These are phyloP conservation scores for Nezara viridula DNA, from an alignment of 2,888 invertebrate genomes.

Conservation along the genomic window DNA sequence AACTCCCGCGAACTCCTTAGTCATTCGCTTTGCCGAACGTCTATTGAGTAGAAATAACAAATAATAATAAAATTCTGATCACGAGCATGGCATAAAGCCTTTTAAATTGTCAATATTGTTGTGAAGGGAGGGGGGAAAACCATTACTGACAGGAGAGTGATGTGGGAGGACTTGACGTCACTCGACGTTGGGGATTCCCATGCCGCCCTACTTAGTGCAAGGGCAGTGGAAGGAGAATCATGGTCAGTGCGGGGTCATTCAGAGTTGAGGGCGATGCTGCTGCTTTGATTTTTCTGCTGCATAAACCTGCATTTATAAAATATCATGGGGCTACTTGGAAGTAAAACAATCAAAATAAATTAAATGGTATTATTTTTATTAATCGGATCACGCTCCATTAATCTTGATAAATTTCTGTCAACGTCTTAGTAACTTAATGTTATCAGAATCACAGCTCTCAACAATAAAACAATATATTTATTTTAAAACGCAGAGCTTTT, in stretches of 20 bases:
- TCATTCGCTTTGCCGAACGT: background rate
- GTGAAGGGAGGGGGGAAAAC: constrained; percentile 13
- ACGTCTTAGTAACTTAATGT: too few relatives aligned
- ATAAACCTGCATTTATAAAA: too few relatives aligned
- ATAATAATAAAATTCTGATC: background rate
- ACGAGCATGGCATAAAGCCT: background rate
- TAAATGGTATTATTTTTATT: too few relatives aligned
- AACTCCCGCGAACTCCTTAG: background rate
- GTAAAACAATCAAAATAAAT: too few relatives aligned
- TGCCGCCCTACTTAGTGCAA: background rate
- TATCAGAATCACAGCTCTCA: too few relatives aligned
- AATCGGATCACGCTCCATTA: too few relatives aligned
- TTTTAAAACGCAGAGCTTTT: too few relatives aligned
- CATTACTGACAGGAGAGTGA: background rate
- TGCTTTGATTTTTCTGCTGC: too few relatives aligned
- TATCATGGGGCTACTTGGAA: too few relatives aligned
- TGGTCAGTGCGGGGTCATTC: background rate
- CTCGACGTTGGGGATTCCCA: background rate
- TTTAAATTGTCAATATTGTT: background rate
- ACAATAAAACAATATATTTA: too few relatives aligned
- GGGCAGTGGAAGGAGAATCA: background rate
- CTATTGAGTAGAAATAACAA: background rate
- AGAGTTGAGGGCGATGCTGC: background rate
- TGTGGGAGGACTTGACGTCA: background rate
- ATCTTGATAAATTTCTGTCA: too few relatives aligned